Base-by-base conservation (phyloP, 2,113 vertebrate species). In the Elephantulus edwardii region DNA sequence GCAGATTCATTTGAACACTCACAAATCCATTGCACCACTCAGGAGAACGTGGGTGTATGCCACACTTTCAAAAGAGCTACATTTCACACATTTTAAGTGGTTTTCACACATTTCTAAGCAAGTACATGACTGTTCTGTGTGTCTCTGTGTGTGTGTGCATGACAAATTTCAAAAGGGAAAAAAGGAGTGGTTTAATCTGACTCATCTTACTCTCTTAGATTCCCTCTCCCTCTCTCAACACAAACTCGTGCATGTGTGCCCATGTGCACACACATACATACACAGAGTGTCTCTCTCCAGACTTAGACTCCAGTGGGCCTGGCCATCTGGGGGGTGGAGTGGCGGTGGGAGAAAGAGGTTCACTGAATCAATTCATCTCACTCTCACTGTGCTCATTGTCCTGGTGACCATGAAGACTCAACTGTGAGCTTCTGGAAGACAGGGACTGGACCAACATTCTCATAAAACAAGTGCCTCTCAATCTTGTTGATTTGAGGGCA, bases 31-130 rank as follows among this genome's bases (percentile, higher is more conserved):
- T 74, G 46, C 50, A 38, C 72, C 30, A 62, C 72, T 81, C 58
- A n/a, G 56, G 82, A 88, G 24, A 70, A 79, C 24, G 86, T 46
- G 40, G 71, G 24, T 68, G 52, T 42, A 38, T 70, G 50, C 30
- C 89, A 48, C 17, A 12, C 87, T 76, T 87, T 79, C 62, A 71
- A 91, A 84, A 91, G 60, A 52, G 46, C 64, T 8, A 26, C 48
- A 40, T 76, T 86, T 66, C 78, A 80, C 90, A 93, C 91, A 91
- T 94, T 82, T 78, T 87, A 92, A 93, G 70, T 88, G 93, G 94
- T 90, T 95, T 96, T 95, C 88, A 71, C 94, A 94, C 76, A 74
- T 86, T 92, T 96, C 95, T 93, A 86, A 88, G 44, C 92, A 88
- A 95, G 48, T 68, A 44, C 56, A 75, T 48, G 68, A 70, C 54